Evolutionary conservation across 2,113 vertebrate genomes (phyloP).

Genomic region (Sakesphorus luctuosus): DNA sequence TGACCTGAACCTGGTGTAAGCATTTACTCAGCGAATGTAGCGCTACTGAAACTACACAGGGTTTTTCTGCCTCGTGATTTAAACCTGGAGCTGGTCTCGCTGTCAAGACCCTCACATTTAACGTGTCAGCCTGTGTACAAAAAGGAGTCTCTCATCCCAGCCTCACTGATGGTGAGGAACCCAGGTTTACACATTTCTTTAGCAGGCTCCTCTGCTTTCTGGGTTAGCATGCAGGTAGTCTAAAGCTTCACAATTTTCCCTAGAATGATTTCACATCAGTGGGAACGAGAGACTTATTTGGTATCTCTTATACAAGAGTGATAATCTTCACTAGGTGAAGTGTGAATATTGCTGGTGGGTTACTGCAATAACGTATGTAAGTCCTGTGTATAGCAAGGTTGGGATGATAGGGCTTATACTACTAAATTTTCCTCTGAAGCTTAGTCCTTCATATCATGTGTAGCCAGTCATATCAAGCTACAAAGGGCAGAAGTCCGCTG

Average conservation of each 20-base stretch:
- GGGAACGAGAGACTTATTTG: not conserved
- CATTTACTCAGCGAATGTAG: not conserved
- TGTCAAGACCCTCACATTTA: not conserved
- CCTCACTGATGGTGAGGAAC: not conserved
- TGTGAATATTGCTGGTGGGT: not conserved
- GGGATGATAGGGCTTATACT: not conserved
- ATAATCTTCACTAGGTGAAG: not conserved
- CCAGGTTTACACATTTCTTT: not conserved
- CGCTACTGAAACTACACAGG: not conserved
- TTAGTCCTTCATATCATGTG: accelerated
- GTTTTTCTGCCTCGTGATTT: not conserved
- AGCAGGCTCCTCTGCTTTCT: not conserved
- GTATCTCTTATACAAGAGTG: not conserved
- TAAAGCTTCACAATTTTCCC: not conserved
- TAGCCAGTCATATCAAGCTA: not conserved
- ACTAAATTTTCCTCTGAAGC: not conserved
- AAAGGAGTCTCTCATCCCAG: not conserved
- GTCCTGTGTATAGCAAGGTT: not conserved
- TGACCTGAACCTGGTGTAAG: not conserved
- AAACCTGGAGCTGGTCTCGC: not conserved
- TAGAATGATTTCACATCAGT: not conserved
- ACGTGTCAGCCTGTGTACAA: not conserved
- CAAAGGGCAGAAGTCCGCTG: not conserved
- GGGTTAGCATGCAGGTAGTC: not conserved
- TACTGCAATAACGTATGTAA: not conserved